Percentiles rank a stretch among this genome's conserved stretches.
Conservation (phyloP, 2,797 vertebrate genomes). For the Novumbra hubbsi region DNA sequence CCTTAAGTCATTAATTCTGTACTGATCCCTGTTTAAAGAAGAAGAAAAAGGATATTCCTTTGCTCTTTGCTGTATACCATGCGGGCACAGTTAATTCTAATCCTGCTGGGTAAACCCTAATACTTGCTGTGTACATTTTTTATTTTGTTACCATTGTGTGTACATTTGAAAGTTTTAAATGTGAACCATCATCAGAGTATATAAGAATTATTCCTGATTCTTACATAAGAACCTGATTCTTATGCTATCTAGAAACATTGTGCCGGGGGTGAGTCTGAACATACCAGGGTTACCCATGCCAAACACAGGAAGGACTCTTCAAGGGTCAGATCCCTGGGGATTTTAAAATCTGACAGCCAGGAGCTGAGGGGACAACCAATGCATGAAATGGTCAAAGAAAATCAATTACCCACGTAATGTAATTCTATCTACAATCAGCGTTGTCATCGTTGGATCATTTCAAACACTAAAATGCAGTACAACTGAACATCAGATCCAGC, state of each 20-base stretch:
- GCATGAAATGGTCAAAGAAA: not conserved
- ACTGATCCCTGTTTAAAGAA: constrained; percentile 2
- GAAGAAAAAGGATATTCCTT: constrained; percentile 1
- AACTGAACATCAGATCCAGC: not conserved
- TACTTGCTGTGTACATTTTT: too few species aligned
- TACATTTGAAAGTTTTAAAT: too few species aligned
- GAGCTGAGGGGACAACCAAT: not conserved
- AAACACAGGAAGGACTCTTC: constrained; percentile 47
- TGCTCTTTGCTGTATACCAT: not conserved
- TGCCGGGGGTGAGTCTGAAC: too few species aligned
- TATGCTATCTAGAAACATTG: too few species aligned
- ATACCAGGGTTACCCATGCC: not conserved
- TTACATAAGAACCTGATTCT: too few species aligned
- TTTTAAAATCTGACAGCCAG: constrained; percentile 43
- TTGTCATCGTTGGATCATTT: not conserved
- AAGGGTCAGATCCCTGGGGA: constrained; percentile 55
- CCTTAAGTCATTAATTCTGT: constrained; percentile 33
- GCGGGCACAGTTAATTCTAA: not conserved
- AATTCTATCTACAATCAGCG: not conserved
- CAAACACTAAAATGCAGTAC: not conserved
- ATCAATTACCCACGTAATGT: not conserved
- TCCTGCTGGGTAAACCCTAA: not conserved
- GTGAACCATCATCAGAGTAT: too few species aligned
- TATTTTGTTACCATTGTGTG: too few species aligned
- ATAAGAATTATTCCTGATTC: too few species aligned